phyloP scores from a whole-genome alignment of 2,888 invertebrate genomes.

The Sarcophaga carnaria region DNA sequence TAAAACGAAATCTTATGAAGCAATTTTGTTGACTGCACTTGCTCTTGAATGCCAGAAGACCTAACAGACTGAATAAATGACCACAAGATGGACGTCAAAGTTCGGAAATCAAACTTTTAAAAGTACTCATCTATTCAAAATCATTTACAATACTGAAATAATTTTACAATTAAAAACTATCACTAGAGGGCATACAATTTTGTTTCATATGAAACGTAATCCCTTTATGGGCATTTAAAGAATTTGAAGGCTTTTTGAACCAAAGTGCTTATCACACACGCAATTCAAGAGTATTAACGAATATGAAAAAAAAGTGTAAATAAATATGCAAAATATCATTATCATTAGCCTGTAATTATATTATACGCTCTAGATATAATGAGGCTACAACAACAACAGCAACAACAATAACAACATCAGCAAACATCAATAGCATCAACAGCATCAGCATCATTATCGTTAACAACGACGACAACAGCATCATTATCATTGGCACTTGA shows the following conservation, averaged over 20 bases:
- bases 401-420: not conserved
- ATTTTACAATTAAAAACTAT: too few relatives aligned
- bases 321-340: constrained; percentile 15
- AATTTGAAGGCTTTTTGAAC: not conserved
- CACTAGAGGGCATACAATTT: too few relatives aligned
- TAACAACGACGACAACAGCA: constrained; percentile 23
- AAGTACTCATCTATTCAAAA: too few relatives aligned
- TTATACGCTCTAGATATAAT: constrained; percentile 50
- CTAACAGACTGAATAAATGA: too few relatives aligned
- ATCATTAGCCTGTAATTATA: constrained; percentile 63
- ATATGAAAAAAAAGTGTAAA: constrained; percentile 16
- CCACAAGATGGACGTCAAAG: too few relatives aligned
- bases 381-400: constrained; percentile 29
- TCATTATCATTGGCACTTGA: constrained; percentile 41
- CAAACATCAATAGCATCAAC: constrained; percentile 39
- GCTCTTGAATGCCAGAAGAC: too few relatives aligned
- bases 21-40: too few relatives aligned
- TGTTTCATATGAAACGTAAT: too few relatives aligned
- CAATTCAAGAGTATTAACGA: constrained; percentile 7
- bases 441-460: constrained; percentile 8
- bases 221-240: too few relatives aligned
- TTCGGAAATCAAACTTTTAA: too few relatives aligned
- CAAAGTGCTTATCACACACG: constrained; percentile 10
- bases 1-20: too few relatives aligned
- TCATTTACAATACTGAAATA: too few relatives aligned